Conservation (phyloP, 2,797 vertebrate species). For the Euthynnus affinis region DNA sequence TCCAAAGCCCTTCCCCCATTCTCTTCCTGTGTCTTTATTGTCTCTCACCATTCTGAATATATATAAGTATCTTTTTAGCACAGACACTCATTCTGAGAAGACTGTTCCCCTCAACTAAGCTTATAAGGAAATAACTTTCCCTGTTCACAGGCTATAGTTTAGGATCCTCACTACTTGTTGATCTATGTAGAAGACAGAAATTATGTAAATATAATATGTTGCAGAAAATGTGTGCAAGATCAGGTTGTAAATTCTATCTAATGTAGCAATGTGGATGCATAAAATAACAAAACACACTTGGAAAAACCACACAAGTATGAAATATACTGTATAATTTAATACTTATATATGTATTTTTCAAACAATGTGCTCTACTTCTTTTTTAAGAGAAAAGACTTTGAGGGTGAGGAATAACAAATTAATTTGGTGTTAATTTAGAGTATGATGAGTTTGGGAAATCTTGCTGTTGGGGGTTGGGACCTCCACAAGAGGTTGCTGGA, state of each 20-base stretch:
- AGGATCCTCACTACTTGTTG: background rate
- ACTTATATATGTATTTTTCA: background rate
- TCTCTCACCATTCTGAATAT: conserved; percentile 27
- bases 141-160: background rate
- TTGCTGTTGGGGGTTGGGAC: too few relatives aligned
- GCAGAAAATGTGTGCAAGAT: background rate
- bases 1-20: conserved; percentile 47
- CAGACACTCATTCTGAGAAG: conserved; percentile 24
- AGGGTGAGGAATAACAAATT: too few relatives aligned
- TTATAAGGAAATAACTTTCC: conserved; percentile 24
- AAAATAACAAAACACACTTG: background rate
- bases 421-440: background rate
- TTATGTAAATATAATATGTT: background rate
- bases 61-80: conserved; percentile 20
- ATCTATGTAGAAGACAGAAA: background rate
- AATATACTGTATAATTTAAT: too few relatives aligned
- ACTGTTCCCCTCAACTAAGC: conserved; percentile 3
- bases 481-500: too few relatives aligned
- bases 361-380: background rate
- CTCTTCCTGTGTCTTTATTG: conserved; percentile 38
- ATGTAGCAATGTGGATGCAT: background rate
- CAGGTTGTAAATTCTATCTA: background rate
- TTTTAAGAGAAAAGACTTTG: background rate
- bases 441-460: too few relatives aligned
- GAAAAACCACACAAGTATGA: background rate